Evolutionary conservation across 2,113 vertebrate genomes (phyloP), one percentile per base, ranked within the genome.

Genomic region (Stegostoma tigrinum): DNA sequence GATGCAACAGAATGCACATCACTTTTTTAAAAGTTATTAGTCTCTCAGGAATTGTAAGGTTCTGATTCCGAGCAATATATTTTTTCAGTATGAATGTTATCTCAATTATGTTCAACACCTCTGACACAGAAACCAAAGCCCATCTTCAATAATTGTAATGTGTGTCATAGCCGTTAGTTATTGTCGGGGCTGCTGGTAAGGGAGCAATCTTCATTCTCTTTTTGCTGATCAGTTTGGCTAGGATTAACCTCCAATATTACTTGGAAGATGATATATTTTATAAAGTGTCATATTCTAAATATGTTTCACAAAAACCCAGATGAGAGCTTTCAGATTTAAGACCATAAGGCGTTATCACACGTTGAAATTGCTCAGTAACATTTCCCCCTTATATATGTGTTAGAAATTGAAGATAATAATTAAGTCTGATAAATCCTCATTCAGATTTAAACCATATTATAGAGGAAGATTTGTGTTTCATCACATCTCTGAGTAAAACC

Each of bases 201-300:
- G 5, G 38, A 85, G 83, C 38, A 45, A 19, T 7, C 5, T 21
- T 1, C 21, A 85, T 27, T 85, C 15, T 85, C 6, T 85, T 85
- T 85, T 85, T 23, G 80, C n/a, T 42, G 5, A 85, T 23, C 42
- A 45, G 19, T 19, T 24, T 89, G 30, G 7, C 45, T 8, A 55
- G 55, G 48, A 72, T 27, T 27, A 30, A 30, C 24, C 52, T 52
- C 45, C 48, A 87, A 30, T 87, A 52, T 87, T 55, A 87, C 8
- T 87, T 87, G 24, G 85, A 87, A 87, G 85, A 52, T 45, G 55
- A 87, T 87, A 87, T 23, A 87, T 27, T 87, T 87, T 55, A 87
- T 30, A 87, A 23, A 45, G 45, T 85, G 15, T 85, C 38, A 85
- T 21, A 23, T 21, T 21, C 42, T 85, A 85, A 85, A 45, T 17